phyloP scores from a whole-genome alignment of 2,797 vertebrate genomes.

The Pogoniulus pusillus region DNA sequence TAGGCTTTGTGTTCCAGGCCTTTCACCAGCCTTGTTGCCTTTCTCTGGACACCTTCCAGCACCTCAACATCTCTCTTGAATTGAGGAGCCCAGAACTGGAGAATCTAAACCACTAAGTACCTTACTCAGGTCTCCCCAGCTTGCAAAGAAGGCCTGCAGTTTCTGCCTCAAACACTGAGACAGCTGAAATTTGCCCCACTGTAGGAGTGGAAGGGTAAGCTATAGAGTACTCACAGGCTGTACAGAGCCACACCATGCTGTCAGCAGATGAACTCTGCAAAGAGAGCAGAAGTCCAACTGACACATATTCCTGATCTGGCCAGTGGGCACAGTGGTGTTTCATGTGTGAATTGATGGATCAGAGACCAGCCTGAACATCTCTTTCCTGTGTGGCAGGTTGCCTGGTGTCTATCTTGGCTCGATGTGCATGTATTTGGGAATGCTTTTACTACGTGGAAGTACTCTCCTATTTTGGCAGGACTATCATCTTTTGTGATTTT shows the following conservation, averaged over 20 bases:
- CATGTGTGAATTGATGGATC: background rate
- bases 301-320: no score
- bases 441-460: background rate
- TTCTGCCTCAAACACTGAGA: background rate
- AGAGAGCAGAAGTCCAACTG: background rate
- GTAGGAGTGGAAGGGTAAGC: background rate
- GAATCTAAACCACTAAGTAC: background rate
- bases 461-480: background rate
- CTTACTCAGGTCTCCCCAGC: background rate
- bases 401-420: background rate
- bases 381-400: background rate
- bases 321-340: background rate
- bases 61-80: no score
- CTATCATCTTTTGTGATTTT: background rate
- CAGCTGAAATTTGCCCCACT: background rate
- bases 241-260: background rate
- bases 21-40: no score
- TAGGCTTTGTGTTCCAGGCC: no score
- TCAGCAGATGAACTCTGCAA: background rate
- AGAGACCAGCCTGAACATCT: background rate
- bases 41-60: no score
- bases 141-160: fast-evolving
- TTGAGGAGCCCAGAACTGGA: no score
- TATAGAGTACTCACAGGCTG: background rate
- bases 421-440: background rate